Base-by-base conservation (phyloP, 2,113 vertebrate species). In the Petrocephalus microphthalmus region DNA sequence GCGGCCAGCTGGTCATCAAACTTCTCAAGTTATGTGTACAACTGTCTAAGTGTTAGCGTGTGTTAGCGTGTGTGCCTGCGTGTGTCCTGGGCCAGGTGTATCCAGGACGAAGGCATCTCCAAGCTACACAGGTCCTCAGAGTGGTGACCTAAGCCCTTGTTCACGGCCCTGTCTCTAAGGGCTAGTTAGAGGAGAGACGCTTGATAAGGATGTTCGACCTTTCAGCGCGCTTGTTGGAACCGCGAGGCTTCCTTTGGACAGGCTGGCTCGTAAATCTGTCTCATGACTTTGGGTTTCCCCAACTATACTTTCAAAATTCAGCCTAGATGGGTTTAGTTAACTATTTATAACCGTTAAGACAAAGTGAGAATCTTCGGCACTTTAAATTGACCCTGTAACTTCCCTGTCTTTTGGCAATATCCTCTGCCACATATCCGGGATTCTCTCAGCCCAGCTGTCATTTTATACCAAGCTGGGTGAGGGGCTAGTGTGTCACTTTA, bases 1-100 rank as follows among this genome's bases (percentile, higher is more conserved):
- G 85, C 13, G 89, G 89, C 93, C 92, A 93, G 93, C 91, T 53
- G 91, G 87, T 88, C 92, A 90, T 94, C 91, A 92, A 90, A 91
- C 87, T 89, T 92, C 93, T 92, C 90, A 91, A 91, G 92, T 88
- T 92, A 89, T 60, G 85, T 60, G 85, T 60, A 33, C 20, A 33
- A 42, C 19, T 37, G 29, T 57, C 25, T 86, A 37, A 54, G 85
- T 29, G 54, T 57, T 42, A 67, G 53, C 29, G 25, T 54, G 53
- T 33, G 84, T 85, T 22, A 37, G 52, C 20, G 29, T 86, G 85
- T 57, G 85, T 86, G 53, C n/a, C 49, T 22, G 33, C 33, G 20
- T 83, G 19, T 42, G 20, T 83, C 22, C 81, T 83, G 45, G 45
- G 81, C 81, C 45, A 83, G 42, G 81, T 83, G 81, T 45, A 20